Percentiles rank a stretch among this genome's conserved stretches.
Conservation (phyloP, 2,888 invertebrate species). For the Drosophila meridiana region DNA sequence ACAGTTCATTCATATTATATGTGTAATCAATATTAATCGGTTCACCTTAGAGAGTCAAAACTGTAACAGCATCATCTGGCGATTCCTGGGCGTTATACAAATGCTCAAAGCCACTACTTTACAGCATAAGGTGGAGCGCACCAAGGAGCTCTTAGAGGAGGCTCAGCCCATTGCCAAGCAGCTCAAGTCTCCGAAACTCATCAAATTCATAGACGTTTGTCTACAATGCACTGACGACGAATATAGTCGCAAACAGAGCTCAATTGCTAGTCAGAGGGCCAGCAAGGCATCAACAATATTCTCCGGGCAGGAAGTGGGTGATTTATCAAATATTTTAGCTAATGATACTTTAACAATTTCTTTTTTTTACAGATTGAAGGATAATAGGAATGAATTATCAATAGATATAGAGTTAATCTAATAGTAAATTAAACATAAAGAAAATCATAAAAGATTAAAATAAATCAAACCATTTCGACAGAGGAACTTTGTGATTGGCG, state of each 20-base stretch:
- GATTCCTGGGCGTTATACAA: constrained; percentile 72
- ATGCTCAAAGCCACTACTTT: constrained; percentile 77
- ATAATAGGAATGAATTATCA: not conserved
- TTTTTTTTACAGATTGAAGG: not conserved
- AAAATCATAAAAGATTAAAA: not conserved
- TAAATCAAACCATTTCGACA: constrained; percentile 8
- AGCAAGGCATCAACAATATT: constrained; percentile 23
- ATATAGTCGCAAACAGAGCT: constrained; percentile 17
- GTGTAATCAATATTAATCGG: not conserved
- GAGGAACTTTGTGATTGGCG: not conserved
- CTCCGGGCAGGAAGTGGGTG: not conserved
- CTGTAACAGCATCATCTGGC: constrained; percentile 77
- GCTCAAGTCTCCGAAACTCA: constrained; percentile 10
- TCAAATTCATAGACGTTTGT: constrained; percentile 52
- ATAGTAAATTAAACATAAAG: not conserved
- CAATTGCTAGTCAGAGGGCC: constrained; percentile 14
- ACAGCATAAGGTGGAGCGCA: constrained; percentile 79
- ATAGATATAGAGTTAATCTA: not conserved
- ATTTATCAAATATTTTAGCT: not conserved
- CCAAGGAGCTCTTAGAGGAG: constrained; percentile 65
- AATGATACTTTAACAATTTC: not conserved
- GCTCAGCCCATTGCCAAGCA: constrained; percentile 30
- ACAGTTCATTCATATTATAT: fast-evolving
- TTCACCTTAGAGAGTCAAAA: constrained; percentile 53
- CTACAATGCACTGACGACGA: constrained; percentile 41